These are phyloP conservation scores for Dermochelys coriacea DNA, from an alignment of 2,797 vertebrate species.

Conservation along the genomic window DNA sequence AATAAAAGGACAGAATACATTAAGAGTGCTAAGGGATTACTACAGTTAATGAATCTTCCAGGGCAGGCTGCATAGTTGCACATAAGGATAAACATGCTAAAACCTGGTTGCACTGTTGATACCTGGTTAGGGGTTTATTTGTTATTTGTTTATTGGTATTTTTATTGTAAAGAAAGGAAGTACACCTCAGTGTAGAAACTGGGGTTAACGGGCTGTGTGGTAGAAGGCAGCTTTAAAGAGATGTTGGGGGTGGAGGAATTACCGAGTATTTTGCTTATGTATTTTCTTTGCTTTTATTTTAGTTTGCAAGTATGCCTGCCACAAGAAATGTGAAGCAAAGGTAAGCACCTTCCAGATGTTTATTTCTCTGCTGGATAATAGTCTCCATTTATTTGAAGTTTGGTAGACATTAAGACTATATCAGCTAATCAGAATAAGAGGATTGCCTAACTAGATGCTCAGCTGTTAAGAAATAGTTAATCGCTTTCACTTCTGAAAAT, in stretches of 20 bases:
- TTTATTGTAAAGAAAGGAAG: background rate
- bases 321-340: slow-evolving; percentile 81
- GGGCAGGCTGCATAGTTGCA: background rate
- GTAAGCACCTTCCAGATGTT: slow-evolving; percentile 65
- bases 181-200: background rate
- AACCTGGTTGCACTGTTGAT: background rate
- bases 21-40: background rate
- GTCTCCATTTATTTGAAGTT: background rate
- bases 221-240: background rate
- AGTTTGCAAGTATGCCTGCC: slow-evolving; percentile 82
- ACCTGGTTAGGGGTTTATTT: background rate
- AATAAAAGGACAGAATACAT: background rate
- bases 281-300: slow-evolving; percentile 53
- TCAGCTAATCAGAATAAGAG: background rate
- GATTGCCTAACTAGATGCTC: background rate
- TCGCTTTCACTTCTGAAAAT: background rate
- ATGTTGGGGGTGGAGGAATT: background rate
- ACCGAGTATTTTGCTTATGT: background rate
- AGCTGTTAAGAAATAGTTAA: background rate
- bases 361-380: background rate
- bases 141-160: background rate
- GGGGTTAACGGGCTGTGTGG: background rate
- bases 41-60: background rate
- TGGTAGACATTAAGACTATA: background rate
- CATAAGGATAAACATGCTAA: background rate